Percentiles rank a stretch among this genome's conserved stretches.
Conservation (phyloP, 35 echinoderm and acorn worm species). For the Diadema setosum region DNA sequence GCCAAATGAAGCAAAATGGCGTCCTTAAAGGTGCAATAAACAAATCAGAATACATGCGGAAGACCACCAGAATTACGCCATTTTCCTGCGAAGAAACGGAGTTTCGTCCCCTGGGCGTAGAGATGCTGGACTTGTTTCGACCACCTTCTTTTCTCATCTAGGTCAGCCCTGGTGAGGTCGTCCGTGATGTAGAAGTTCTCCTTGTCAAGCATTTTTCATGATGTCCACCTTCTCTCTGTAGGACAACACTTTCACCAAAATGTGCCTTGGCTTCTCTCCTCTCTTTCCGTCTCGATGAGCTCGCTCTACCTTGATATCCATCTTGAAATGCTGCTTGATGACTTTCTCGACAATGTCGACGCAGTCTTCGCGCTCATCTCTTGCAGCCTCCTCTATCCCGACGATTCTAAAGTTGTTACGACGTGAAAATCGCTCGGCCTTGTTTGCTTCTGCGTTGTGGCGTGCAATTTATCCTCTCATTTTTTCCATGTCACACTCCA, state of each 20-base stretch:
- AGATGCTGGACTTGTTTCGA: background rate
- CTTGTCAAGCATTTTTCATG: background rate
- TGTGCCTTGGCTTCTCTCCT: background rate
- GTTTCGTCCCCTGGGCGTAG: slow-evolving; percentile 16
- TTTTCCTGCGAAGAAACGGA: slow-evolving; percentile 24
- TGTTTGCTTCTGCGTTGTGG: background rate
- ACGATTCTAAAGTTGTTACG: background rate
- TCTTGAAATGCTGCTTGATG: background rate
- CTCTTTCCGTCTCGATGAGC: slow-evolving; percentile 18
- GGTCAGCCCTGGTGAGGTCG: slow-evolving; percentile 37
- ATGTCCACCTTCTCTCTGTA: slow-evolving; percentile 22
- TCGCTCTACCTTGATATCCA: background rate
- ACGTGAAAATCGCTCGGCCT: background rate
- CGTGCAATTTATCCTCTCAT: background rate
- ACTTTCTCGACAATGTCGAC: background rate
- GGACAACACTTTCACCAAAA: background rate
- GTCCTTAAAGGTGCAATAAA: too few relatives aligned
- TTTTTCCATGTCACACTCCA: background rate
- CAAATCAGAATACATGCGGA: too few relatives aligned
- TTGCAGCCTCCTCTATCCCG: background rate
- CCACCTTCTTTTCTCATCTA: slow-evolving; percentile 31
- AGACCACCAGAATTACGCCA: too few relatives aligned
- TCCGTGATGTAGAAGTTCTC: slow-evolving; percentile 5
- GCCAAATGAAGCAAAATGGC: too few relatives aligned
- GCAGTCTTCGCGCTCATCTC: background rate